Percentiles rank a stretch among this genome's conserved stretches.
Conservation (phyloP, 2,113 vertebrate species). For the Ochotona curzoniae region DNA sequence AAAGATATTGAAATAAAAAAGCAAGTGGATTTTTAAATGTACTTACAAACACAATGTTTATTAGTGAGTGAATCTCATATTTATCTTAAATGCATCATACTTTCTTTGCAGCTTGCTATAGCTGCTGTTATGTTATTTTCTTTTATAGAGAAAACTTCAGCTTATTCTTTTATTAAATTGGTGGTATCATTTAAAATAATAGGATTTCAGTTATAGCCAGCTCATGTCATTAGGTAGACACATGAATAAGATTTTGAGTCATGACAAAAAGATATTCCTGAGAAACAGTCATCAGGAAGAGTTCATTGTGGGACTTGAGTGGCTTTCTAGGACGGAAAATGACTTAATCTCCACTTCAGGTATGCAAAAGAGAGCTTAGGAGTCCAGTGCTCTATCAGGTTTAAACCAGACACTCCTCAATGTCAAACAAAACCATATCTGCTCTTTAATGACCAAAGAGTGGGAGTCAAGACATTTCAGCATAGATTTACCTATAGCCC, state of each 20-base stretch:
- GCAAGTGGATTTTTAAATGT: not conserved
- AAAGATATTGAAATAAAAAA: not conserved
- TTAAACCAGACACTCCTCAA: not conserved
- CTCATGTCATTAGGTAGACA: not conserved
- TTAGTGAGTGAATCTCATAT: not conserved
- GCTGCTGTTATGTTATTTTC: not conserved
- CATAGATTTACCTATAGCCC: not conserved
- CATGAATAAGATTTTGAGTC: not conserved
- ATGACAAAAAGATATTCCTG: conserved; percentile 10
- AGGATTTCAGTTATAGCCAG: not conserved
- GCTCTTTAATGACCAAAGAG: not conserved
- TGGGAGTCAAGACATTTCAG: not conserved
- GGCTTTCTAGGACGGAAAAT: not conserved
- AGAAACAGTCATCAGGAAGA: not conserved
- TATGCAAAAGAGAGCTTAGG: not conserved
- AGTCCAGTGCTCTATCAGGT: not conserved
- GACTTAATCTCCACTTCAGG: not conserved
- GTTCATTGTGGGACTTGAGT: not conserved
- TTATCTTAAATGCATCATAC: not conserved
- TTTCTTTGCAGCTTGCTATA: not conserved
- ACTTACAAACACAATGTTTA: not conserved
- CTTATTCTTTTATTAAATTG: not conserved
- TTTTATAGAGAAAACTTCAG: conserved; percentile 35
- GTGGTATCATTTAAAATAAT: not conserved
- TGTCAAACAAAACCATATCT: not conserved